Base-by-base conservation (phyloP, 1,140 invertebrate genomes). In the Halictus rubicundus region DNA sequence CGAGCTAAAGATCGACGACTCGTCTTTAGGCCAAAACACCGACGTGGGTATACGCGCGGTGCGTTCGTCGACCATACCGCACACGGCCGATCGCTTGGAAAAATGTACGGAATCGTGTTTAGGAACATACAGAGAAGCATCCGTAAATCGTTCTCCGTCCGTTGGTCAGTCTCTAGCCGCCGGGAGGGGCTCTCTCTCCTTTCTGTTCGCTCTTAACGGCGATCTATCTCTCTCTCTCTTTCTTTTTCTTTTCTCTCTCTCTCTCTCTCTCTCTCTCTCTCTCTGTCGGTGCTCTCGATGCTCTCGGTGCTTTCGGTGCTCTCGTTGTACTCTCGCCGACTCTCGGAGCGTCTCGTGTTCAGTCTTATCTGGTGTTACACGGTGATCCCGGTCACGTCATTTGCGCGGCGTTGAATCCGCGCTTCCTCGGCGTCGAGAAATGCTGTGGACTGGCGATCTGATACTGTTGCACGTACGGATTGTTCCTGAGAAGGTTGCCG, bases 311-410 rank as follows among this genome's bases (percentile, higher is more conserved):
- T 32, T 32, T 32, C 32, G 32, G 32, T 32, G 32, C 32, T 54
- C 49, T 54, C 49, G 16, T 21, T 54, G 16, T 54, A 46, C 42
- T 46, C 42, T 46, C 10, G 42, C 42, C 49, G n/a, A 21, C 52
- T 57, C 61, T 46, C 57, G 54, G 25, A 52, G 37, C n/a, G 54
- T 54, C 37, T 64, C 25, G n/a, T 81, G 69, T 84, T 92, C 91
- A 92, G 91, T 92, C 91, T 92, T 92, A 91, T 87, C 86, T 89
- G 81, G 86, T 89, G 81, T 83, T 90, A 76, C 85, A 85, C 78
- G 78, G 80, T 69, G 81, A 85, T 72, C 49, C 88, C 69, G 88
- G 91, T 93, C 92, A 93, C 92, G 92, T 93, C 88, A 92, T 91
- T 86, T 92, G 91, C 27, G 89, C 89, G 60, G 90, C 84, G 69